Conservation (phyloP, 2,113 vertebrate species). For the Trematocara marginatum region DNA sequence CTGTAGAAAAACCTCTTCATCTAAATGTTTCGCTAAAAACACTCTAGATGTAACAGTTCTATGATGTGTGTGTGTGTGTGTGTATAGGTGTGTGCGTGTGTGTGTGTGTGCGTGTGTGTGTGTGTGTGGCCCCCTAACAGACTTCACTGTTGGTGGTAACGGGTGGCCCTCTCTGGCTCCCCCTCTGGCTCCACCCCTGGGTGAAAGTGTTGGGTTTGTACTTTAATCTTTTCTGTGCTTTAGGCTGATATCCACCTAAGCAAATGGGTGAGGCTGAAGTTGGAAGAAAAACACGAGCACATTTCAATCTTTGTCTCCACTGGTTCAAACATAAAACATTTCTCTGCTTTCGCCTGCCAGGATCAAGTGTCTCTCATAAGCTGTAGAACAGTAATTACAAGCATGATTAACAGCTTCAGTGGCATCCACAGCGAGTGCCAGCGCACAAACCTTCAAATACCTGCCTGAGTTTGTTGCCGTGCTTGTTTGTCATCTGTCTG, state of each 20-base stretch:
- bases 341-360: background rate
- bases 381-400: slow-evolving; percentile 34
- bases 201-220: background rate
- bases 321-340: slow-evolving; percentile 12
- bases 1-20: background rate
- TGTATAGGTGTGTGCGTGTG: background rate
- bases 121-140: background rate
- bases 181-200: background rate
- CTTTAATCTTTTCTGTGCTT: background rate
- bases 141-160: background rate
- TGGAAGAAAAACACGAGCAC: background rate
- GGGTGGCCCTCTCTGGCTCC: background rate
- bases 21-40: background rate
- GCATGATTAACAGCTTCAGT: slow-evolving; percentile 28
- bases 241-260: background rate
- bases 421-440: background rate
- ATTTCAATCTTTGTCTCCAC: background rate
- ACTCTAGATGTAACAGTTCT: background rate
- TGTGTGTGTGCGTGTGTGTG: background rate
- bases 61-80: background rate
- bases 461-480: background rate
- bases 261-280: slow-evolving; percentile 25
- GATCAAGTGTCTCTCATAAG: background rate
- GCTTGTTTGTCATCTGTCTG: background rate
- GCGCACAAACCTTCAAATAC: background rate